A percentile compares a stretch with the other conserved stretches of the same genome.
Evolutionary conservation across 2,113 vertebrate genomes (phyloP).

Genomic region (Saimiri boliviensis): DNA sequence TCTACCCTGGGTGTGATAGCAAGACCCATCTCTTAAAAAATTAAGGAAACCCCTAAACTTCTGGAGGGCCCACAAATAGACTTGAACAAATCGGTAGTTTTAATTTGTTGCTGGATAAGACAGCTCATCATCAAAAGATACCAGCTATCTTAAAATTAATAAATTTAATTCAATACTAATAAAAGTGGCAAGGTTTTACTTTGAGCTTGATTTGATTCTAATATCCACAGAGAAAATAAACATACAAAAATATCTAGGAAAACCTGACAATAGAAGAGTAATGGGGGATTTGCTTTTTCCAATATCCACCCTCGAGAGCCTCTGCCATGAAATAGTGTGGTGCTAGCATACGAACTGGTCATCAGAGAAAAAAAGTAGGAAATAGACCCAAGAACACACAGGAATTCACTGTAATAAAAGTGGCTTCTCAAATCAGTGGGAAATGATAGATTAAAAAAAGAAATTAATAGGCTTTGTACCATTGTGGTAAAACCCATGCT

Average conservation of each 20-base stretch:
- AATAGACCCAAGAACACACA: background rate
- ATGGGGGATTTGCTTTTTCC: background rate
- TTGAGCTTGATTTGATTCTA: background rate
- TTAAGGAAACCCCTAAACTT: background rate
- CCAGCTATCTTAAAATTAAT: background rate
- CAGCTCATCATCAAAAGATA: background rate
- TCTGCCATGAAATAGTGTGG: background rate
- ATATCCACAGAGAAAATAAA: background rate
- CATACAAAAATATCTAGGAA: background rate
- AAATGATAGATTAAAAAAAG: background rate
- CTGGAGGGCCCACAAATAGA: background rate
- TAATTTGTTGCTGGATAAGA: background rate
- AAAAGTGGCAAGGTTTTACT: background rate
- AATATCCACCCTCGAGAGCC: background rate
- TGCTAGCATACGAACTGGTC: background rate
- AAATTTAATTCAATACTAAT: background rate
- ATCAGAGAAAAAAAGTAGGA: background rate
- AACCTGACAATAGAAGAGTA: background rate
- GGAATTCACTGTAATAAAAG: background rate
- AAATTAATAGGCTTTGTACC: background rate
- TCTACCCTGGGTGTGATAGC: background rate
- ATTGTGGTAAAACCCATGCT: background rate
- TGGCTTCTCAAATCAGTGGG: background rate
- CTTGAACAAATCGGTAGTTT: background rate
- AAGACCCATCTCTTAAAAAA: background rate